Base-by-base conservation (phyloP, 2,113 vertebrate genomes). In the Dicaeum eximium region DNA sequence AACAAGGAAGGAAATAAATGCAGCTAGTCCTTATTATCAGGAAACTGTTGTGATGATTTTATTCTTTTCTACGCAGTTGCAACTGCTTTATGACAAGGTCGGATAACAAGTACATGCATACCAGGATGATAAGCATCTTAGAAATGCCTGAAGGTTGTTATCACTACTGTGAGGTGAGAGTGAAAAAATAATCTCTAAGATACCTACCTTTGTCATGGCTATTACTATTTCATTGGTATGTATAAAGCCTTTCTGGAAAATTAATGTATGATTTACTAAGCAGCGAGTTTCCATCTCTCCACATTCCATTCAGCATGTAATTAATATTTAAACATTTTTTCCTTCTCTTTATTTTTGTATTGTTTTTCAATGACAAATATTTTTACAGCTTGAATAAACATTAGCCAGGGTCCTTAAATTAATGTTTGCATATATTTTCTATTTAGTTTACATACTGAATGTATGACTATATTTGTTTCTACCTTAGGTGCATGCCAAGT, bases 291-390 rank as follows among this genome's bases (percentile, higher is more conserved):
- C 65, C 2, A 67, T 44, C 54, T 91, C 38, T 90, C 72, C 65
- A 42, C 45, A 61, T 95, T 92, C 61, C 17, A 79, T 88, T 95
- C 80, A 92, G 65, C 45, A 65, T 66, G 57, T 35, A 96, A 92
- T 96, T 92, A 96, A 97, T 97, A 95, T 95, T 96, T 96, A 92
- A 95, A 78, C 7, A 53, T 60, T 88, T 90, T 91, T 89, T 28
- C 35, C 6, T 86, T 40, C 54, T 90, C 54, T 74, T 82, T 88
- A 84, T 80, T 92, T 96, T 80, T 86, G 14, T 57, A 80, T 93
- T 93, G 57, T 94, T 96, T 95, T 82, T 91, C 64, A 90, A 96
- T 91, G 64, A 67, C 79, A 96, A 95, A 94, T 96, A 95, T 88
- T 96, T 96, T 86, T 86, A 81, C 44, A 86, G 53, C 73, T 86